Evolutionary conservation across 2,888 invertebrate species (phyloP).

Genomic region (Xylota segnis): DNA sequence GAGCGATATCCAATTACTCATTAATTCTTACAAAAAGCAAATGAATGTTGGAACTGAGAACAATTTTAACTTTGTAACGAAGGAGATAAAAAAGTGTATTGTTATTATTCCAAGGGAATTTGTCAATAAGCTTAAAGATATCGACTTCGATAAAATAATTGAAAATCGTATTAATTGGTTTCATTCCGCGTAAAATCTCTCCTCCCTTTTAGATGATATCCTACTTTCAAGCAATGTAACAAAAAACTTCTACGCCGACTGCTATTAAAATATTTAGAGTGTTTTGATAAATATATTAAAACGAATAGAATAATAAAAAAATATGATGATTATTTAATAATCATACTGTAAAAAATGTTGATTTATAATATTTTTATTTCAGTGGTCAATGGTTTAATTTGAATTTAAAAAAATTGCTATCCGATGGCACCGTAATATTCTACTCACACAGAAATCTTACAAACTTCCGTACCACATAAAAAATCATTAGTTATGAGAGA

Average conservation of each 20-base stretch:
- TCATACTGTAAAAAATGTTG: too few species aligned
- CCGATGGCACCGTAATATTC: too few species aligned
- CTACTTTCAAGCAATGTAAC: conserved; percentile 86
- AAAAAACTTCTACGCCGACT: conserved; percentile 89
- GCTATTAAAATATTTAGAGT: conserved; percentile 86
- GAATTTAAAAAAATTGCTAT: too few species aligned
- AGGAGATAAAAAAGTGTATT: conserved; percentile 81
- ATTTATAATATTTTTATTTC: too few species aligned
- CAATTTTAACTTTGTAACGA: conserved; percentile 49
- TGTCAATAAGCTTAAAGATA: conserved; percentile 86
- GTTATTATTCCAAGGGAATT: conserved; percentile 87
- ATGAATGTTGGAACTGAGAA: conserved; percentile 81
- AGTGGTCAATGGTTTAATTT: too few species aligned
- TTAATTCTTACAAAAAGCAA: conserved; percentile 86
- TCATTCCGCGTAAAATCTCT: conserved; percentile 88
- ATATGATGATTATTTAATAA: too few species aligned
- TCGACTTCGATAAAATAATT: conserved; percentile 87
- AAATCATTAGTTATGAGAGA: too few species aligned
- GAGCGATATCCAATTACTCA: conserved; percentile 81
- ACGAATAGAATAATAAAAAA: too few species aligned
- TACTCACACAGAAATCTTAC: too few species aligned
- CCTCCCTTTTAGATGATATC: conserved; percentile 91
- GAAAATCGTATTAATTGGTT: conserved; percentile 89
- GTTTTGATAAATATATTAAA: too few species aligned
- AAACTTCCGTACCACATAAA: too few species aligned